Evolutionary conservation across 2,113 vertebrate species (phyloP).

Genomic region (Thamnophis sirtalis): DNA sequence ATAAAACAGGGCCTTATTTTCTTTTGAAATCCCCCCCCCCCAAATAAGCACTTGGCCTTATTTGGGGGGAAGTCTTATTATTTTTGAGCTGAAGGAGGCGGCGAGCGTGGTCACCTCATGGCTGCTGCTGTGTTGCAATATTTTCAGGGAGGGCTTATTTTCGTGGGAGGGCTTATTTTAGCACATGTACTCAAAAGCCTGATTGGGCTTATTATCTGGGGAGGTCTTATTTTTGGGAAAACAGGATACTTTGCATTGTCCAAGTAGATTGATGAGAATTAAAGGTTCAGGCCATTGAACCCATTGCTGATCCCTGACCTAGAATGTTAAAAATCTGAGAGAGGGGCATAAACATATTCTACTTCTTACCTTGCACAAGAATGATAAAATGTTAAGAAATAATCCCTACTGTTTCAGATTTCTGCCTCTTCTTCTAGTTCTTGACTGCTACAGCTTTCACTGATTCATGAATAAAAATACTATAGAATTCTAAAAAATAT

Average conservation of each 20-base stretch:
- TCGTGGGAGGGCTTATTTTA: too few species aligned
- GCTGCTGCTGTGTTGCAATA: too few species aligned
- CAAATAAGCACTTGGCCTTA: too few species aligned
- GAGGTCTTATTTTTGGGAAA: too few species aligned
- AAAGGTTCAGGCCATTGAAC: not conserved
- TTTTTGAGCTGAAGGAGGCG: too few species aligned
- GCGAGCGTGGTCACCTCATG: too few species aligned
- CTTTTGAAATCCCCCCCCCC: too few species aligned
- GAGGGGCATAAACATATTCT: not conserved
- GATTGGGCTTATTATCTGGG: too few species aligned
- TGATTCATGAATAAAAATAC: not conserved
- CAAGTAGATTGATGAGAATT: not conserved
- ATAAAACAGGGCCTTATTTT: too few species aligned
- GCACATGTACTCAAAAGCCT: too few species aligned
- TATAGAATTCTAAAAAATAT: not conserved
- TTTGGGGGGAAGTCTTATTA: too few species aligned
- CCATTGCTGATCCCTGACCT: not conserved
- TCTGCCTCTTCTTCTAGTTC: not conserved
- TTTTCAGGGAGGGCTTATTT: too few species aligned
- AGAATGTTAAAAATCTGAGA: not conserved
- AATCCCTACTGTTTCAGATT: not conserved
- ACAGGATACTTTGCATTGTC: not conserved
- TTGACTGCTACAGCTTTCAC: not conserved
- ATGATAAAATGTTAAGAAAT: not conserved
- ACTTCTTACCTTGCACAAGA: not conserved